These are phyloP conservation scores for Agriopis leucophaearia DNA, from an alignment of 2,888 invertebrate genomes.

Conservation along the genomic window DNA sequence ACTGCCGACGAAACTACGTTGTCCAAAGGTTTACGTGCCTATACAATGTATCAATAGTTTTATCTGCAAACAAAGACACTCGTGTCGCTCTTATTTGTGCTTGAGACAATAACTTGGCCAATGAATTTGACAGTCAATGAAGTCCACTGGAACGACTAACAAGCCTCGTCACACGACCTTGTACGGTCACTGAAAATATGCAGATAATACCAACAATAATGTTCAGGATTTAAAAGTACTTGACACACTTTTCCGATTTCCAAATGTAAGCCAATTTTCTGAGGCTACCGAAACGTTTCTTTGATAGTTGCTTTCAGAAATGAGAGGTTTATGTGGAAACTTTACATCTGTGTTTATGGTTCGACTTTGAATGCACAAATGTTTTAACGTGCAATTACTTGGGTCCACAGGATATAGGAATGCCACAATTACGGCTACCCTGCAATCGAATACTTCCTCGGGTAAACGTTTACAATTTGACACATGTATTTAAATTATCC, in stretches of 20 bases:
- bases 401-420: slow-evolving; percentile 1
- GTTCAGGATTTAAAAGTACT: slow-evolving; percentile 43
- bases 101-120: slow-evolving; percentile 38
- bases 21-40: slow-evolving; percentile 6
- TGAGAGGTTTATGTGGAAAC: slow-evolving; percentile 51
- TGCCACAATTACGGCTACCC: not conserved
- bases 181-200: slow-evolving; percentile 44
- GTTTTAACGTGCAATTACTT: slow-evolving; percentile 30
- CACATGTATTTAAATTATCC: too few relatives aligned
- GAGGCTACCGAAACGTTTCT: slow-evolving; percentile 22
- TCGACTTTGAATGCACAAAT: slow-evolving; percentile 19
- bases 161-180: slow-evolving; percentile 45
- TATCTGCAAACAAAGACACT: slow-evolving; percentile 18
- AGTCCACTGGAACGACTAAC: slow-evolving; percentile 39
- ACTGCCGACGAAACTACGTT: not conserved
- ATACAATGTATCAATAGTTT: not conserved
- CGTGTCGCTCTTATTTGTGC: slow-evolving; percentile 17
- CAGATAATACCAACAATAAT: slow-evolving; percentile 36
- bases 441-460: not conserved
- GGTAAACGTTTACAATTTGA: not conserved
- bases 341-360: slow-evolving; percentile 54
- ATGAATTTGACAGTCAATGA: slow-evolving; percentile 50
- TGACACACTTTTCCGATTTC: slow-evolving; percentile 52
- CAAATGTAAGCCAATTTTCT: slow-evolving; percentile 42
- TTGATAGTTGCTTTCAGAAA: slow-evolving; percentile 47